Base-by-base conservation (phyloP, 35 echinoderm and acorn worm genomes). In the Antedon bifida region DNA sequence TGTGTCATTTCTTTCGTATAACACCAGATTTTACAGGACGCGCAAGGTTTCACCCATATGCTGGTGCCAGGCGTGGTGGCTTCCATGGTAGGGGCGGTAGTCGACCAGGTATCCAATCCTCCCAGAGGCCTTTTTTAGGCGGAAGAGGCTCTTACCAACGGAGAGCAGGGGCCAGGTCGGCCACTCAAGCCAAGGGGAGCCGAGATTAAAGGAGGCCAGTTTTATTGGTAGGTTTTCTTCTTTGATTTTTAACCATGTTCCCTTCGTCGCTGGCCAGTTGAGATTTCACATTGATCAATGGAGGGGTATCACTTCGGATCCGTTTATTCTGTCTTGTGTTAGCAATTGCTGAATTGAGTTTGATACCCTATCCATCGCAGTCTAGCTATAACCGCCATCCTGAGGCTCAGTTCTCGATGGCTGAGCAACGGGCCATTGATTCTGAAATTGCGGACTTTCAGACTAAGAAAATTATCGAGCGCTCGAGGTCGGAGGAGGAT, bases 381-480 rank as follows among this genome's bases (percentile, higher is more conserved):
- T 4, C 16, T 23, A 7, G 35, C 16, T 77, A 36, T 29, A 34
- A 33, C 21, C 14, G 2, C 17, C 33, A 34, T 36, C 29, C 35
- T 28, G 31, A 34, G n/a, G 19, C 34, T 23, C 31, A 78, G 30
- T 23, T 86, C 36, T 34, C 3, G 0, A 8, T 33, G 12, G 23
- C 76, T 17, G 73, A 76, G 35, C 32, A 32, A 76, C 17, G 8
- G 33, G 74, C 74, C 16, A 75, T 86, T 23, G 29, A 34, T 2
- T 31, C 36, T 2, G 75, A 86, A 45, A 86, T 86, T 38, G 85
- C 51, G 8, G 73, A 39, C 4, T 35, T 80, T 30, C 35, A 23
- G 23, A 4, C 29, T 36, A 81, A 79, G 31, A 30, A 87, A 45
- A n/a, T 81, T 64, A 74, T 87, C 56, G 85, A 80, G 34, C 78